phyloP scores from a whole-genome alignment of 2,113 vertebrate genomes.

The Ovibos moschatus region DNA sequence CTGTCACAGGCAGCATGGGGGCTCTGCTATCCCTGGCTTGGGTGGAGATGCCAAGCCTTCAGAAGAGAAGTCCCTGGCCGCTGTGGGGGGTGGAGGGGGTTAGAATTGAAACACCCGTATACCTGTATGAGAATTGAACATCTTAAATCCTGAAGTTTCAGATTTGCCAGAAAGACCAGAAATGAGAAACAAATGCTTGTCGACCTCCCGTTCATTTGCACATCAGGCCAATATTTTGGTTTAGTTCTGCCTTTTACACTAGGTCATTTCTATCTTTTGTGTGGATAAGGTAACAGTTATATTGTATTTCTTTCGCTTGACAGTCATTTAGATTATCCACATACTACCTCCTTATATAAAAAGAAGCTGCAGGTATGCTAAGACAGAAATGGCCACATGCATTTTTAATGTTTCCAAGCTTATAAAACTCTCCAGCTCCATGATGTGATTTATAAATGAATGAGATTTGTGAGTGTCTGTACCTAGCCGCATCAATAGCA shows the following conservation, averaged over 20 bases:
- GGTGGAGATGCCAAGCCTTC: neutral
- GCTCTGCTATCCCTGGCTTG: neutral
- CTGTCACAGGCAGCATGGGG: neutral
- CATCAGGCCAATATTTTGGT: neutral
- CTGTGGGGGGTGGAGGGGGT: accelerated
- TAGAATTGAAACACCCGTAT: neutral
- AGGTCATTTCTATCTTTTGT: conserved; percentile 28
- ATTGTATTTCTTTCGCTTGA: conserved; percentile 49
- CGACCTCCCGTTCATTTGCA: neutral
- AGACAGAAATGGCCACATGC: conserved; percentile 44
- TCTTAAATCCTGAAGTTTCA: neutral
- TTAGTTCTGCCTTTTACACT: conserved; percentile 45
- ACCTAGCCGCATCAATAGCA: neutral
- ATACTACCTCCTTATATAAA: conserved; percentile 49
- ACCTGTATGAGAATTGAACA: neutral
- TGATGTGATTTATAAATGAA: neutral
- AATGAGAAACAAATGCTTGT: conserved; percentile 24
- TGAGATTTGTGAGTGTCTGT: neutral
- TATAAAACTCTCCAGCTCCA: neutral
- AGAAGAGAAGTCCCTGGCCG: neutral
- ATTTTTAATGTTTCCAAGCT: neutral
- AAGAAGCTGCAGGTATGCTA: conserved; percentile 46
- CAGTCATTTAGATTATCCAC: conserved; percentile 43
- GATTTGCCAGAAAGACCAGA: neutral
- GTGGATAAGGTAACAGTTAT: neutral